Base-by-base conservation (phyloP, 1,140 invertebrate genomes). In the Pectinophora gossypiella region DNA sequence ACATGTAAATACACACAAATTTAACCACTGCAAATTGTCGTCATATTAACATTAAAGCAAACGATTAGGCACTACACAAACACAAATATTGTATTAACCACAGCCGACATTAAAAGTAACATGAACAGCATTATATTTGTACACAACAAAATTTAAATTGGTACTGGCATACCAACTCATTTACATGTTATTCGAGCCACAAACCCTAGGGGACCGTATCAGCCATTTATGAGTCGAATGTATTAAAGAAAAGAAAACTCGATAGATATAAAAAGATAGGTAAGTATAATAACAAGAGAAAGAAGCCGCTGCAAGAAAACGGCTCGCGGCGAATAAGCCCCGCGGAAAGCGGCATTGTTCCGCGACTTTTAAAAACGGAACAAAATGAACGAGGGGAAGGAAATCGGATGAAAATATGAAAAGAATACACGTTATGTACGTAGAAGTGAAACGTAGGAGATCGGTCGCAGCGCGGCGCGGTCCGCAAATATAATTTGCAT, bases 351-450 rank as follows among this genome's bases (percentile, higher is more conserved):
- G 65, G 66, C 69, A 86, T 86, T 86, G 83, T 86, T 86, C 78
- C 71, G 80, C 71, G 81, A 82, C 76, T 86, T 85, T 77, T 74
- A 84, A 44, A 78, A 86, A 84, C 76, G 76, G 68, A 86, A 84
- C 81, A 79, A 83, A 84, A 86, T 77, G 79, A 78, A 70, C 66
- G 70, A 85, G 84, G 84, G 84, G 75, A 82, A 81, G 84, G 84
- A 87, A 87, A 87, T 87, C 84, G 80, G 81, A 87, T 87, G 84
- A 87, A 85, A 87, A 87, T 85, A 87, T 87, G 81, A 84, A 87
- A 84, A 87, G 80, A 85, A 80, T 85, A 84, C 81, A 83, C 72
- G 72, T 69, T 83, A 75, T 79, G 72, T 71, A 76, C 68, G 74
- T 66, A 76, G 65, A 76, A 83, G 70, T 78, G 81, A 84, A 87